Evolutionary conservation across 2,888 invertebrate species (phyloP).

Genomic region (Thera obeliscata): DNA sequence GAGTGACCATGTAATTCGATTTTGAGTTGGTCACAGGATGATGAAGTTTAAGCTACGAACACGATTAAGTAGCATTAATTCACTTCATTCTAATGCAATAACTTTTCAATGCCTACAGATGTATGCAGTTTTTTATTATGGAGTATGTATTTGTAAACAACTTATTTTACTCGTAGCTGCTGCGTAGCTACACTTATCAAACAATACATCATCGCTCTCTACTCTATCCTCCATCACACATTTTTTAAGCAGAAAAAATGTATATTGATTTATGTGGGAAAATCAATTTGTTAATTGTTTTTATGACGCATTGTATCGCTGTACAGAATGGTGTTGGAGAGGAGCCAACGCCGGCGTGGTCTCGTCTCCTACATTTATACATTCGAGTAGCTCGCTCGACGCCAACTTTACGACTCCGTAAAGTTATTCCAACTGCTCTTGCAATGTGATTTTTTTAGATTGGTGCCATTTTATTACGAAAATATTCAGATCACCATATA

Average conservation of each 20-base stretch:
- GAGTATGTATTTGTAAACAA: no score
- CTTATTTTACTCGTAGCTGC: no score
- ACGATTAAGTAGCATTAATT: no score
- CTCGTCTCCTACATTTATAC: conserved; percentile 56
- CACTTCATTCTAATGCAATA: no score
- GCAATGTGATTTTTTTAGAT: conserved; percentile 61
- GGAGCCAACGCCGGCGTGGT: conserved; percentile 62
- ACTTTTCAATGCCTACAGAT: no score
- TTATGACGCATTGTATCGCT: conserved; percentile 54
- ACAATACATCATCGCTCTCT: no score
- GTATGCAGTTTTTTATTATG: no score
- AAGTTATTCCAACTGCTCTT: conserved; percentile 67
- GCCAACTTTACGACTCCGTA: conserved; percentile 69
- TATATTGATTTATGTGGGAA: conserved; percentile 36
- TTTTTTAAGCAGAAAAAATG: neutral
- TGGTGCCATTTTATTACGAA: conserved; percentile 57
- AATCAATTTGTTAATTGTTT: conserved; percentile 53
- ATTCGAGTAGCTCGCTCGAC: conserved; percentile 48
- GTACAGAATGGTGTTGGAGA: conserved; percentile 60
- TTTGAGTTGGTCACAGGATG: no score
- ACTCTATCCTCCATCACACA: no score
- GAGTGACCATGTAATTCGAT: neutral
- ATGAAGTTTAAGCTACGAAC: no score
- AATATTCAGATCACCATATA: conserved; percentile 54
- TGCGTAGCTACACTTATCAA: no score